Base-by-base conservation (phyloP, 53 echinoderm and acorn worm genomes). In the Astropecten irregularis region DNA sequence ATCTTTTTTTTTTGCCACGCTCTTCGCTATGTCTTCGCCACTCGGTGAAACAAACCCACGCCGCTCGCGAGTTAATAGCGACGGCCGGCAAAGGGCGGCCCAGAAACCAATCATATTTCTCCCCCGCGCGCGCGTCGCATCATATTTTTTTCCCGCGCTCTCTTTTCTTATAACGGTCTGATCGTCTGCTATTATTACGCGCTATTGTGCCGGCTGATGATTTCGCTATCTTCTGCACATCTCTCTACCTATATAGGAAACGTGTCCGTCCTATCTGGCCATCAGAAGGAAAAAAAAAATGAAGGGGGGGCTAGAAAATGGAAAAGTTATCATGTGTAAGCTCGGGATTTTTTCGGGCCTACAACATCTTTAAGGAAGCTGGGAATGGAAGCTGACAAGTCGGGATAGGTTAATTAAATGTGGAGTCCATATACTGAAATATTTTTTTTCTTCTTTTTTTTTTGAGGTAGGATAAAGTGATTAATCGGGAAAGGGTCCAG, bases 391-490 rank as follows among this genome's bases (percentile, higher is more conserved):
- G 42, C 62, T 79, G 79, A 79, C 79, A 79, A 79, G 79, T 79
- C 60, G 56, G 61, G 62, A 23, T 60, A 38, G 79, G 79, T 79
- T 79, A 79, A 79, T 79, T 79, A 79, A 79, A 79, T 79, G 61
- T 79, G 79, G 79, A 79, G 79, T 62, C 79, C 79, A 62, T 79
- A 79, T 79, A 61, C 61, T 60, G 79, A 48, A 47, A 11, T 11
- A 42, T 8, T 42, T 42, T 42, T 42, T 40, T 60, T 76, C 58
- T 76, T 8, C 11, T 42, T 42, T 42, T 40, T 60, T 76, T 76
- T 76, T 34, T 62, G 76, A 46, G 56, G 79, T 33, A 79, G 79
- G 61, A 79, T 79, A 79, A 79, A 79, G 79, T 79, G 79, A 79
- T 79, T 79, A 79, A 79, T 79, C 62, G 62, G 29, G 60, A 32